A percentile compares a stretch with the other conserved stretches of the same genome.
Conservation (phyloP, 2,113 vertebrate genomes). For the Stercorarius parasiticus region DNA sequence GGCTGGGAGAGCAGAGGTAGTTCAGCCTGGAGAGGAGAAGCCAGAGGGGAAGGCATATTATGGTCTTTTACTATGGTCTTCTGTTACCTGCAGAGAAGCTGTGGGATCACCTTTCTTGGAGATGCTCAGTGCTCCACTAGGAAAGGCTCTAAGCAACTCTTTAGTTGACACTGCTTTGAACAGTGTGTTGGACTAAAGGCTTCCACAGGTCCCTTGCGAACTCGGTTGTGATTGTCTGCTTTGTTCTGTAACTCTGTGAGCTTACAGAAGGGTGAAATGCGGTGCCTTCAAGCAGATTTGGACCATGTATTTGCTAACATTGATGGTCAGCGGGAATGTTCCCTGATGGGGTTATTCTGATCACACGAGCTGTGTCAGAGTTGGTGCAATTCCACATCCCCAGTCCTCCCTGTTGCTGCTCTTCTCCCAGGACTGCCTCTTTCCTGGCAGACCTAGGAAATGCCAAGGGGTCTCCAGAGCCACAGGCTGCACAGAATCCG, state of each 20-base stretch:
- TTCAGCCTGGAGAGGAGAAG: neutral
- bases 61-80: neutral
- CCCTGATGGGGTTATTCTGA: neutral
- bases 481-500: neutral
- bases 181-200: neutral
- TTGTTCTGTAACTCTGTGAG: neutral
- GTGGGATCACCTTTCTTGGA: neutral
- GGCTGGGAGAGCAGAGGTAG: neutral
- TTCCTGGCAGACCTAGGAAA: neutral
- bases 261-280: neutral
- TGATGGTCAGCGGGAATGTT: neutral
- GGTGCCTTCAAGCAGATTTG: neutral
- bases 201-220: neutral
- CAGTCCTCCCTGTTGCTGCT: neutral
- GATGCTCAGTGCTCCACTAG: neutral
- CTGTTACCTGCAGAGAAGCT: neutral
- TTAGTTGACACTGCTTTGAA: neutral
- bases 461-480: neutral
- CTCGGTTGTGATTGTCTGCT: neutral
- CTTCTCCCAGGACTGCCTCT: neutral
- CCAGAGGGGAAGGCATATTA: neutral
- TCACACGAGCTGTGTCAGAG: neutral
- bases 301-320: neutral
- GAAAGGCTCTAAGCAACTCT: neutral
- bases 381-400: neutral